phyloP scores from a whole-genome alignment of 2,797 vertebrate genomes.

The Rhinogobio ventralis region DNA sequence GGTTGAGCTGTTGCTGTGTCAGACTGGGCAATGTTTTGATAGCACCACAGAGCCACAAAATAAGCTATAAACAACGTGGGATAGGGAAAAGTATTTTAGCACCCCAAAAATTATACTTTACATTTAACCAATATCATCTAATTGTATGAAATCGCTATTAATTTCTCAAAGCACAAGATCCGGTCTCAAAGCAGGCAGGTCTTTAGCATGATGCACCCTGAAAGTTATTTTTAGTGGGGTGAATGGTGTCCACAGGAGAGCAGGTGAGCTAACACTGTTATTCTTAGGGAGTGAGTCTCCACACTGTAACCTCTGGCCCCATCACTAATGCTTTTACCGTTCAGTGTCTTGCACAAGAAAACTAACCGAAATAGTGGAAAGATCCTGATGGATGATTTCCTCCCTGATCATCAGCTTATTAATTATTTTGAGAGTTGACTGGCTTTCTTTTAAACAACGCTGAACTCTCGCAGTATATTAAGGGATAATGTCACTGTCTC shows the following conservation, averaged over 20 bases:
- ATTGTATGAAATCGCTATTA: constrained; percentile 54
- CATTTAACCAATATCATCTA: constrained; percentile 47
- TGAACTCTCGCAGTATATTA: constrained; percentile 11
- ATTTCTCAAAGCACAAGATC: constrained; percentile 62
- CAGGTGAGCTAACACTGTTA: constrained; percentile 72
- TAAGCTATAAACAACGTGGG: not conserved
- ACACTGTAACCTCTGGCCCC: constrained; percentile 47
- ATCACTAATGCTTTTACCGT: constrained; percentile 18
- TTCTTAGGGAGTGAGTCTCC: constrained; percentile 71
- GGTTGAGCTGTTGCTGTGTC: not conserved
- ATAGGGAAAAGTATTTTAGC: not conserved
- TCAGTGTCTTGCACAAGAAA: constrained; percentile 16
- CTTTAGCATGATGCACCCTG: constrained; percentile 43
- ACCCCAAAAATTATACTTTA: constrained; percentile 45
- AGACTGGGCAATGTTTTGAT: not conserved
- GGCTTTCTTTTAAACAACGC: constrained; percentile 16
- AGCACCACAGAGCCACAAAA: not conserved
- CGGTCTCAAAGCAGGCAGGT: constrained; percentile 27
- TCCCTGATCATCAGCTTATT: constrained; percentile 32
- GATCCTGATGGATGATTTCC: constrained; percentile 35
- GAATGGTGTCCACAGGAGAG: constrained; percentile 42
- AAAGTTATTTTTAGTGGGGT: constrained; percentile 59
- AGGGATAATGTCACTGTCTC: not conserved
- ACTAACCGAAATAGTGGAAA: constrained; percentile 44
- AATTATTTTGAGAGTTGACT: constrained; percentile 35